Evolutionary conservation across 1,140 invertebrate species (phyloP), one percentile per base, ranked within the genome.

Genomic region (Steinernema feltiae): DNA sequence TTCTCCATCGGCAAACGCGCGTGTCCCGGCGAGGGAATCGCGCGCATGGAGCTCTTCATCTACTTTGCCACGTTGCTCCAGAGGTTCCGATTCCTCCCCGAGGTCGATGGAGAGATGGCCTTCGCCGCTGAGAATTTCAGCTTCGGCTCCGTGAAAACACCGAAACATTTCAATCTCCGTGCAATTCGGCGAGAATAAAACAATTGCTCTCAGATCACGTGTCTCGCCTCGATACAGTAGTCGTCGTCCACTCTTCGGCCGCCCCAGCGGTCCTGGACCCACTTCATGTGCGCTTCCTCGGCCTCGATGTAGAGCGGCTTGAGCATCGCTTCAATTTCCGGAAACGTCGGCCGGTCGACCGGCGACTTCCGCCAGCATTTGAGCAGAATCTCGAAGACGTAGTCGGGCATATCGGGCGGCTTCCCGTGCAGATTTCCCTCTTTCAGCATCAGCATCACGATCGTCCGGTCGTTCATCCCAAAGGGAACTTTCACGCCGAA

Each of bases 1-100:
- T 79, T 79, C 46, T 78, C 76, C 0, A 69, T 79, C 17, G 78
- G 78, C 69, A 79, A 79, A 63, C 70, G 78, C 30, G 53, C 69
- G 31, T 79, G 78, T 71, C 35, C 69, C 15, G 78, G 78, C 0
- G 77, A 79, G 35, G 70, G 78, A 12, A 41, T 78, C 17, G 78
- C 78, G 18, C 7, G 77, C 18, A 78, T 79, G 76, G 76, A 78
- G 32, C 73, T 79, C 7, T 79, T 75, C 73, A 46, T 79, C 2
- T 70, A 79, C 32, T 80, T 79, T 31, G 70, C 78, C 0, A 79
- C 75, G 53, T 1, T 79, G 17, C 32, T 75, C 7, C 53, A 63
- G 53, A 7, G 24, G 2, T 63, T 63, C 24, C 12, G 53, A 12
- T 63, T 63, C 24, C 7, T 15, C 7, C 53, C 53, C 2, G 53